Base-by-base conservation (phyloP, 1,140 invertebrate species). In the Scaptomyza graminum region DNA sequence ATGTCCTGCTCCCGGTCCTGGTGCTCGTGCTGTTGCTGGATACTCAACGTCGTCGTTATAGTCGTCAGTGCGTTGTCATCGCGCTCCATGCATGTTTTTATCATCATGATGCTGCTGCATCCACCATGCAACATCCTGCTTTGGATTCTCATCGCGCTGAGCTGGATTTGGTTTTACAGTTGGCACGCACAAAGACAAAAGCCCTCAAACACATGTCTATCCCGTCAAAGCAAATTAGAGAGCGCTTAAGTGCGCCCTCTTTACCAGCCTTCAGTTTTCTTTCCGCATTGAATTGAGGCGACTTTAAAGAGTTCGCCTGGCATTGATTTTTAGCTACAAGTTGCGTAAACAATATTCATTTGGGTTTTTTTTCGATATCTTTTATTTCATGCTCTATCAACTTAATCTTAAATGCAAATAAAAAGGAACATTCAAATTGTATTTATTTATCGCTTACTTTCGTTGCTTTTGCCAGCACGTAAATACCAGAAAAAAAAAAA, bases 361-460 rank as follows among this genome's bases (percentile, higher is more conserved):
- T 50, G 25, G 16, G 15, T 28, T 37, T 46, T 12, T 75, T 60
- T 61, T 28, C 6, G n/a, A n/a, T 7, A 28, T 28, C 31, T 9
- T 34, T 34, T 61, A 79, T 70, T 80, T 70, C 82, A 82, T 87
- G 82, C 74, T 81, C 74, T 85, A 85, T 87, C 82, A 78, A 70
- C 71, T 54, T 73, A 69, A 85, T 85, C 82, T 87, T 71, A 70
- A 87, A 85, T 85, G 74, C 82, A 85, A 87, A 85, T 85, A 82
- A 75, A 34, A 75, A 73, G 78, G 71, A 69, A 51, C 78, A 81
- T 72, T 74, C 75, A 87, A 88, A 88, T 88, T 87, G 75, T 87
- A 88, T 87, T 88, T 87, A 87, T 87, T 88, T 88, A 87, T 88
- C 83, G 83, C 82, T 88, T 88, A 88, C 11, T 87, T 88, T 87